Base-by-base conservation (phyloP, 2,113 vertebrate genomes). In the Hippocampus guttulatus region DNA sequence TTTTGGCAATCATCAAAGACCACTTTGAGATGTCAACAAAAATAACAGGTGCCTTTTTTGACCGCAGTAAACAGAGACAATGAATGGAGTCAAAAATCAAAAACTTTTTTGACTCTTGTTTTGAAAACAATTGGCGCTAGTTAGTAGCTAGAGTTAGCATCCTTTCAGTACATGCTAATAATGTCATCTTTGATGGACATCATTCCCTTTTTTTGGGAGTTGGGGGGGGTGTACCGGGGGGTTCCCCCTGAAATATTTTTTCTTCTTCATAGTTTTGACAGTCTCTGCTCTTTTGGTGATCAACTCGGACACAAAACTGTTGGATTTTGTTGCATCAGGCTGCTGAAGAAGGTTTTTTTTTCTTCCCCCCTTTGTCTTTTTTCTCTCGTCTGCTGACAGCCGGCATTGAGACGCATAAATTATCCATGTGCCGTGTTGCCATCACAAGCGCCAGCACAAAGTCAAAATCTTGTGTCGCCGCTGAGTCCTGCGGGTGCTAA, bases 311-410 rank as follows among this genome's bases (percentile, higher is more conserved):
- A 15, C 55, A 58, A 58, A 61, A 61, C 5, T 61, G 58, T 61
- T 33, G 27, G 27, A 61, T 61, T 61, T 61, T 33, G 58, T 61
- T 61, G 58, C 58, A 16, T 61, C 58, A 61, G 58, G 58, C 15
- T 3, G 27, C 27, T 30, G 27, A 61, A 23, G 49, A 20, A 6
- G 21, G 10, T 27, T 27, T 54, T 16, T 30, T 33, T 33, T 58
- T 60, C 16, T 18, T 18, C 47, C 15, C 47, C 47, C 47, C 16
- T 51, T 51, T 49, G 47, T 49, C 47, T 49, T 51, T 61, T 33
- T 33, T 18, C 27, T 61, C 15, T 8, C 58, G 27, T 33, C 27
- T 33, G 58, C 58, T 20, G 58, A 61, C 58, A 61, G 58, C 27
- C 27, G 58, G 58, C 58, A 27, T 20, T 8, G 23, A 25, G 10